Evolutionary conservation across 2,888 invertebrate genomes (phyloP), one percentile per base, ranked within the genome.

Genomic region (Aspidiotus destructor): DNA sequence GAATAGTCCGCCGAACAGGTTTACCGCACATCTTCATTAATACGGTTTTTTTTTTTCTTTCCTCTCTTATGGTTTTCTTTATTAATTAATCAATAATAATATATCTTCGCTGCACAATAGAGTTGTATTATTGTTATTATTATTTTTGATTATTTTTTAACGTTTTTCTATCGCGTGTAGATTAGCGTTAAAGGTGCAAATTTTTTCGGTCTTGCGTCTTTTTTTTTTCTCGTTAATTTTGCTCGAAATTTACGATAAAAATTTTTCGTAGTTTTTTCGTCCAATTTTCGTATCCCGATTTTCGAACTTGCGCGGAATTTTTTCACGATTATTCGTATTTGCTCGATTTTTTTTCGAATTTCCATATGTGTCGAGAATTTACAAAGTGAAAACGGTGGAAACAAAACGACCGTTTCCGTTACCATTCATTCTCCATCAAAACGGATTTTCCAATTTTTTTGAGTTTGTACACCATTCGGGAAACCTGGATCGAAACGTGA

Each of bases 401-500:
- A 53, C 54, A 15, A 48, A 52, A n/a, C 11, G 28, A 28, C 28
- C 28, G 63, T 63, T 48, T 48, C n/a, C 58, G 58, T 8, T 17
- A 17, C 3, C 55, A 13, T n/a, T 28, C 28, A 16, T 54, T 15
- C 17, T 17, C 58, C 17, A 58, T 65, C 65, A 65, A 65, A 58
- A 65, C 65, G 65, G 65, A 65, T 65, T 65, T 65, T 65, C 57
- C 58, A 65, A 65, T 65, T 65, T 65, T 48, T 60, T 57, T 48
- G 44, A 40, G 65, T 57, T 58, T 65, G 40, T 65, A 57, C 57
- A 58, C 65, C 65, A 65, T 65, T 65, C 65, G 41, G 58, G 65
- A 58, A 65, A 65, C 44, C 65, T 65, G 65, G 65, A 65, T 65
- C 65, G 44, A 65, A 65, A 65, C 65, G 65, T 65, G 65, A 65